phyloP scores from a whole-genome alignment of 2,888 invertebrate species.

The Mimas tiliae region DNA sequence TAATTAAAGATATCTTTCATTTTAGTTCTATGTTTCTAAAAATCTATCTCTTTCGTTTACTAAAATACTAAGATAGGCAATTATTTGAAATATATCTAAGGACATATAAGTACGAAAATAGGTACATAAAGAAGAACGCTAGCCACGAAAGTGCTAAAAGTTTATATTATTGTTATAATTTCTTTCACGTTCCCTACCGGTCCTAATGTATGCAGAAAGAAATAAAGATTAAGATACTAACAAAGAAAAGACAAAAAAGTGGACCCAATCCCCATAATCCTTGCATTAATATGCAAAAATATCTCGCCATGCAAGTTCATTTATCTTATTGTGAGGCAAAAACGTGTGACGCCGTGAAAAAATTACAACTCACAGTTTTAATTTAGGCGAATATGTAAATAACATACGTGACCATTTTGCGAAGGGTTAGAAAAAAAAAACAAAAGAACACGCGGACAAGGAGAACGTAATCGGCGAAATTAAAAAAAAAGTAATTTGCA shows the following conservation, averaged over 20 bases:
- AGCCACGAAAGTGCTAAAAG: too few relatives aligned
- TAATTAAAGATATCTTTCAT: too few relatives aligned
- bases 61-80: too few relatives aligned
- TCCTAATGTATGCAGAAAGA: slow-evolving; percentile 24
- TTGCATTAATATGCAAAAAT: slow-evolving; percentile 68
- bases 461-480: slow-evolving; percentile 71
- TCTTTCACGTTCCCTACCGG: not conserved
- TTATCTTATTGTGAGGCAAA: slow-evolving; percentile 64
- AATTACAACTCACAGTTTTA: slow-evolving; percentile 69
- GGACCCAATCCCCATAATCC: slow-evolving; percentile 45
- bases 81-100: too few relatives aligned
- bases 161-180: slow-evolving; percentile 8
- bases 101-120: too few relatives aligned
- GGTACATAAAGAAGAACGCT: too few relatives aligned
- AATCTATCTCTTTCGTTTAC: too few relatives aligned
- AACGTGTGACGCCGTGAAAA: slow-evolving; percentile 80
- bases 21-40: too few relatives aligned
- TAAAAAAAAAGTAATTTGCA: slow-evolving; percentile 77
- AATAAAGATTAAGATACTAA: slow-evolving; percentile 41
- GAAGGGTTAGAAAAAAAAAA: slow-evolving; percentile 75
- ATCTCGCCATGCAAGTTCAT: slow-evolving; percentile 63
- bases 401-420: slow-evolving; percentile 81
- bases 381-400: slow-evolving; percentile 82
- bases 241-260: slow-evolving; percentile 51
- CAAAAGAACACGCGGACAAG: slow-evolving; percentile 73